These are phyloP conservation scores for Pempheris klunzingeri DNA, from an alignment of 2,797 vertebrate species.

Conservation along the genomic window DNA sequence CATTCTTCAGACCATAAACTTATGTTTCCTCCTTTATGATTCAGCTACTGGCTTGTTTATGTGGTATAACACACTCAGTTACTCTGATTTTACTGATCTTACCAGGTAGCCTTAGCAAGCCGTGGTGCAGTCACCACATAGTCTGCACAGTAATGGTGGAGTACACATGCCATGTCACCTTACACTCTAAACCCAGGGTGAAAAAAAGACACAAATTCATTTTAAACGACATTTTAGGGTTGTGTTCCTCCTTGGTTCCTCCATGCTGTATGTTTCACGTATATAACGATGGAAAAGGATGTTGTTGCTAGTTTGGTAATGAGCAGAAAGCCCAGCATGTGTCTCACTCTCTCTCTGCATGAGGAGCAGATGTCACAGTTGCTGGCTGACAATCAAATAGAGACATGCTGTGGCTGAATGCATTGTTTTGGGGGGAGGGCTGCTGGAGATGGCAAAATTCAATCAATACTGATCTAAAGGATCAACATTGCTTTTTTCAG, in stretches of 20 bases:
- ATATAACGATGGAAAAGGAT: background rate
- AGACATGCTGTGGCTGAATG: constrained; percentile 54
- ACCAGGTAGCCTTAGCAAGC: background rate
- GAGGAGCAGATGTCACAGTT: constrained; percentile 66
- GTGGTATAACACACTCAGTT: background rate
- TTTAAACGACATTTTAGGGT: background rate
- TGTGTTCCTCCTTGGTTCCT: background rate
- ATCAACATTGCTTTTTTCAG: constrained; percentile 74
- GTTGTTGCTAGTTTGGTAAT: background rate
- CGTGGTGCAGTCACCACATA: no score
- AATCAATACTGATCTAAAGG: constrained; percentile 77
- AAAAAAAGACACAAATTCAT: background rate
- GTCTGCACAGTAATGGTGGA: background rate
- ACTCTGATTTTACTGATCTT: background rate
- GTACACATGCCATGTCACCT: background rate
- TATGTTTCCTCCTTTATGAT: no score
- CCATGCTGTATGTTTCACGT: background rate
- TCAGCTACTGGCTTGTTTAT: constrained; percentile 6
- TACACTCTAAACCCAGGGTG: no score
- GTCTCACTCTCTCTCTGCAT: background rate
- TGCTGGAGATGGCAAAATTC: constrained; percentile 56
- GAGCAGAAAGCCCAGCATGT: constrained; percentile 2
- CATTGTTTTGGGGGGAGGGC: constrained; percentile 44
- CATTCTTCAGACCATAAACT: no score
- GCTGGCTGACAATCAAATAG: constrained; percentile 74